A percentile compares a stretch with the other conserved stretches of the same genome.
Evolutionary conservation across 2,888 invertebrate species (phyloP).

Genomic region (Metellina segmentata): DNA sequence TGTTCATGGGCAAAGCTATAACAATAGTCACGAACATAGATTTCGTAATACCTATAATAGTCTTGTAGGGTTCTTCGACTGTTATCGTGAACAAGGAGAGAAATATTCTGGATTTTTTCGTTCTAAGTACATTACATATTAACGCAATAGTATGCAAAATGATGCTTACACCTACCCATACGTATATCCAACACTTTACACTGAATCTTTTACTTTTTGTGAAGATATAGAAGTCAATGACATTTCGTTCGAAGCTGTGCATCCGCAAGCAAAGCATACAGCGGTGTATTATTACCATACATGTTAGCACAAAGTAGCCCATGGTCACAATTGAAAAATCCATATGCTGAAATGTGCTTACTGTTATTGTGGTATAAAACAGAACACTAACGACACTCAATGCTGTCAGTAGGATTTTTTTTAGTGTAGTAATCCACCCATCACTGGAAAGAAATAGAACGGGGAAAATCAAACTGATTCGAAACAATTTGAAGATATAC

Average conservation of each 20-base stretch:
- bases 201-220: background rate
- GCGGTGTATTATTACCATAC: background rate
- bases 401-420: background rate
- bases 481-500: slow-evolving; percentile 6
- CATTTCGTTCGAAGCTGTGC: background rate
- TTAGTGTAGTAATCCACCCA: background rate
- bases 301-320: background rate
- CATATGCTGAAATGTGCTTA: background rate
- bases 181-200: background rate
- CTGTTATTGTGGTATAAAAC: background rate
- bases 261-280: background rate
- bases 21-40: background rate
- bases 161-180: background rate
- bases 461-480: background rate
- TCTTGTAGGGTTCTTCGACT: background rate
- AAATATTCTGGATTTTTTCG: background rate
- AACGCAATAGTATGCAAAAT: background rate
- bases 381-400: background rate
- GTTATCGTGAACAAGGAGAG: background rate
- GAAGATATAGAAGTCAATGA: background rate
- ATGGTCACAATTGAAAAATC: background rate
- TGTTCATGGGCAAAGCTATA: background rate
- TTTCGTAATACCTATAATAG: background rate
- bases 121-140: background rate
- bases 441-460: background rate